A percentile compares a stretch with the other conserved stretches of the same genome.
These are phyloP conservation scores for Dromiciops gliroides DNA, from an alignment of 2,113 vertebrate genomes.

Conservation along the genomic window DNA sequence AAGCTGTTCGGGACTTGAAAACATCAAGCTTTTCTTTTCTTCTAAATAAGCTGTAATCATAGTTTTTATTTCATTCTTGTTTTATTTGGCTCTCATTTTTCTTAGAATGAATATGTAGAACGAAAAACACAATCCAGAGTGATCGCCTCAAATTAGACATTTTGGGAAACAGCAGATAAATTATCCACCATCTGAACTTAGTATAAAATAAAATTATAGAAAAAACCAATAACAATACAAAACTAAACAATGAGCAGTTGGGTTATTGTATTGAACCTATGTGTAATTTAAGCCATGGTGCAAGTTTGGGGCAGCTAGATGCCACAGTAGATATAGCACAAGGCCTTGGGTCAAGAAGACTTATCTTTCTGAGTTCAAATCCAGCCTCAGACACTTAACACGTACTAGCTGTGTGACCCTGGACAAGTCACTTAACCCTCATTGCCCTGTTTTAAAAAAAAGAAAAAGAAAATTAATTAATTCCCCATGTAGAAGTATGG, in stretches of 20 bases:
- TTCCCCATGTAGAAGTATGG: too few species aligned
- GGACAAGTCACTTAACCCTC: neutral
- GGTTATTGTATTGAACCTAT: neutral
- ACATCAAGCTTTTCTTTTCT: neutral
- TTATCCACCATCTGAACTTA: neutral
- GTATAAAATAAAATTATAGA: neutral
- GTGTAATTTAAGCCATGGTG: neutral
- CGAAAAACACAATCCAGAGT: neutral
- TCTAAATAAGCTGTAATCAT: neutral
- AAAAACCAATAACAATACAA: neutral
- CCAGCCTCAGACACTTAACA: neutral
- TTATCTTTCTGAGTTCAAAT: neutral
- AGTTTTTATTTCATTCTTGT: neutral
- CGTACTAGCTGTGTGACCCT: neutral
- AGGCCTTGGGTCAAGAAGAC: neutral
- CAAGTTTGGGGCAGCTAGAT: neutral
- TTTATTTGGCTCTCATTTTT: neutral
- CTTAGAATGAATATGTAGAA: neutral
- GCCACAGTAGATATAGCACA: neutral
- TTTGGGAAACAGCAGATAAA: neutral
- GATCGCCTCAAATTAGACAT: neutral
- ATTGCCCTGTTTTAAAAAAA: too few species aligned
- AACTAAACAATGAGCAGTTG: neutral
- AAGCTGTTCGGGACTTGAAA: neutral
- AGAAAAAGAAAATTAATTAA: too few species aligned